Conservation (phyloP, 2,888 invertebrate species). For the Tetramorium bicarinatum region DNA sequence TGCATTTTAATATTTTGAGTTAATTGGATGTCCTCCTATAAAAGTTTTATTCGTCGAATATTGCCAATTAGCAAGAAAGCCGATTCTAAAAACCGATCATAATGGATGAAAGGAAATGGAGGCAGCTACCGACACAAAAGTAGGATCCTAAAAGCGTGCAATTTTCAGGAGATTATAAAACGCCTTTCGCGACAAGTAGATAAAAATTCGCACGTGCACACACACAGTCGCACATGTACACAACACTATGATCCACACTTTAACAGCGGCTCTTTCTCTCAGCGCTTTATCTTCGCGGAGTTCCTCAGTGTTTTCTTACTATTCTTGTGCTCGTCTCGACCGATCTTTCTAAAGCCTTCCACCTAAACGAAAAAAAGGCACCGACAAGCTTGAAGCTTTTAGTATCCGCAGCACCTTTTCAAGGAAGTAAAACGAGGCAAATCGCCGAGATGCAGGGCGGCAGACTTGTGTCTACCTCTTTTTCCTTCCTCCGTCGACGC, state of each 20-base stretch:
- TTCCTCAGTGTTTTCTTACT: slow-evolving; percentile 60
- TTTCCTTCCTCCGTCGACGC: slow-evolving; percentile 16
- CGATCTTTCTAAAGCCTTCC: slow-evolving; percentile 65
- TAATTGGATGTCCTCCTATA: slow-evolving; percentile 7
- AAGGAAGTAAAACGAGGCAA: slow-evolving; percentile 64
- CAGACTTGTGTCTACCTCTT: slow-evolving; percentile 32
- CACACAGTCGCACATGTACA: background rate
- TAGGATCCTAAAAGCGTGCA: slow-evolving; percentile 50
- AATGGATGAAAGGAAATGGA: slow-evolving; percentile 45
- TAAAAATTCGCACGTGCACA: slow-evolving; percentile 48
- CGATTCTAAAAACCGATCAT: slow-evolving; percentile 29
- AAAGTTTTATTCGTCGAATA: slow-evolving; percentile 14
- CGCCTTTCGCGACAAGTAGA: slow-evolving; percentile 55
- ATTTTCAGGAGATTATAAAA: slow-evolving; percentile 56
- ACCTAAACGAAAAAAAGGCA: slow-evolving; percentile 53
- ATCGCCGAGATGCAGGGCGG: slow-evolving; percentile 57
- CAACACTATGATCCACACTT: slow-evolving; percentile 27
- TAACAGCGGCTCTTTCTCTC: slow-evolving; percentile 55
- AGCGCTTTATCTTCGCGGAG: slow-evolving; percentile 51
- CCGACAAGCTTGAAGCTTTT: slow-evolving; percentile 59
- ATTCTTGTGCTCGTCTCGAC: slow-evolving; percentile 45
- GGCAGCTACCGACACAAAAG: slow-evolving; percentile 45
- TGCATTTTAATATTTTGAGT: background rate
- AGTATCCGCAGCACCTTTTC: slow-evolving; percentile 64
- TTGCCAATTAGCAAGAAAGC: slow-evolving; percentile 1